Percentiles rank a stretch among this genome's conserved stretches.
Evolutionary conservation across 2,888 invertebrate genomes (phyloP).

Genomic region (Mythimna loreyi): DNA sequence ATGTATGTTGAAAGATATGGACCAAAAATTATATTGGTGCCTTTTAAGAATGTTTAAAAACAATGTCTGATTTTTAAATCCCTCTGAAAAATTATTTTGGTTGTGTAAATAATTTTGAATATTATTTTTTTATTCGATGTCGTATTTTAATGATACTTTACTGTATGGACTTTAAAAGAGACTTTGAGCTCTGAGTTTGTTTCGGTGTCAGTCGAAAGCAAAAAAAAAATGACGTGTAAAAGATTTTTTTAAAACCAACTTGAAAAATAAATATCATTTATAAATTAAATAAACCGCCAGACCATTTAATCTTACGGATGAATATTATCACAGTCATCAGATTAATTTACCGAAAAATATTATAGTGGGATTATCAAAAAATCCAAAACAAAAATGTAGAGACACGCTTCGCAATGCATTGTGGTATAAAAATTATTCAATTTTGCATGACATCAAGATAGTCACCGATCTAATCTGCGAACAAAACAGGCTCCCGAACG

Average conservation of each 20-base stretch:
- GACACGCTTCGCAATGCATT: conserved; percentile 74
- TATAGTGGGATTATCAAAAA: conserved; percentile 42
- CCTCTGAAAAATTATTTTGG: conserved; percentile 1
- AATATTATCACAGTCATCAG: conserved; percentile 31
- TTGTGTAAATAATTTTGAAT: not conserved
- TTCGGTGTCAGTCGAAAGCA: too few relatives aligned
- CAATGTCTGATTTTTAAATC: not conserved
- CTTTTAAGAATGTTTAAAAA: conserved; percentile 8
- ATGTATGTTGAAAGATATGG: conserved; percentile 56
- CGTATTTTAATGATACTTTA: too few relatives aligned
- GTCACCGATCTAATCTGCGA: conserved; percentile 79
- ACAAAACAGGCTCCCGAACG: conserved; percentile 78
- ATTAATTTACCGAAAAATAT: conserved; percentile 70
- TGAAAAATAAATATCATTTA: too few relatives aligned
- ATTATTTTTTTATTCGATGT: too few relatives aligned
- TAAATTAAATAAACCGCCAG: not conserved
- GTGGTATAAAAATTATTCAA: conserved; percentile 84
- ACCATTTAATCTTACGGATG: conserved; percentile 11
- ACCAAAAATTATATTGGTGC: conserved; percentile 19
- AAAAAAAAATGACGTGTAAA: too few relatives aligned
- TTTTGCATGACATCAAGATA: conserved; percentile 89
- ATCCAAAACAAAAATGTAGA: conserved; percentile 67
- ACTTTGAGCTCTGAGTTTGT: too few relatives aligned
- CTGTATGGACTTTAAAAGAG: too few relatives aligned
- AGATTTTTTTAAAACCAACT: too few relatives aligned